Conservation (phyloP, 2,888 invertebrate species). For the Pseudococcus jackbeardsleyi region DNA sequence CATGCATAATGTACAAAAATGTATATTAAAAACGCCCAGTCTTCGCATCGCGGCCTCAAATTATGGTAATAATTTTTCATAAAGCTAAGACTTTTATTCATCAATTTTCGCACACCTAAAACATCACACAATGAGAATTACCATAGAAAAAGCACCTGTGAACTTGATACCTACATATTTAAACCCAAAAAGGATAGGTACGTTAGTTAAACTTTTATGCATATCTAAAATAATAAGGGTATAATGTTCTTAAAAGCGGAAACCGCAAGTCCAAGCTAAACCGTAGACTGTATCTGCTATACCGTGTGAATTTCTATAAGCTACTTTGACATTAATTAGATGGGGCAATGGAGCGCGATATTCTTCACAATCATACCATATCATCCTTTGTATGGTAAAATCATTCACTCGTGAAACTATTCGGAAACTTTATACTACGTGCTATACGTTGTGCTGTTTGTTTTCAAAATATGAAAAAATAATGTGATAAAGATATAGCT, state of each 20-base stretch:
- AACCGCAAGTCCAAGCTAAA: constrained; percentile 24
- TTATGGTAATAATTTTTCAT: constrained; percentile 10
- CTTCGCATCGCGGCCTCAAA: neutral
- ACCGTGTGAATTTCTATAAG: neutral
- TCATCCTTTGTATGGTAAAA: constrained; percentile 37
- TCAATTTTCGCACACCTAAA: constrained; percentile 1
- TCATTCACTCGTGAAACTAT: constrained; percentile 26
- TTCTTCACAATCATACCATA: constrained; percentile 21
- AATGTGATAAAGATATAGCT: neutral
- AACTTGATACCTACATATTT: constrained; percentile 1
- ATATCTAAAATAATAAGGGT: neutral
- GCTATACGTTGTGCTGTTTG: neutral
- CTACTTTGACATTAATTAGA: constrained; percentile 44
- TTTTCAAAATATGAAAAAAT: neutral
- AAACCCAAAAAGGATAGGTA: constrained; percentile 2
- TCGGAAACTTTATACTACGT: constrained; percentile 8
- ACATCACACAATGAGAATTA: constrained; percentile 10
- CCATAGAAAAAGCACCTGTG: constrained; percentile 9
- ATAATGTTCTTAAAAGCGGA: constrained; percentile 37
- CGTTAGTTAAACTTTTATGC: neutral
- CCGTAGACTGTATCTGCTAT: neutral
- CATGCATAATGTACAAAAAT: neutral
- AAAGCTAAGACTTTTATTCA: neutral
- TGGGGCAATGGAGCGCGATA: constrained; percentile 33
- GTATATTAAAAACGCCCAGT: constrained; percentile 2